Evolutionary conservation across 2,113 vertebrate species (phyloP).

Genomic region (Haemorhous mexicanus): DNA sequence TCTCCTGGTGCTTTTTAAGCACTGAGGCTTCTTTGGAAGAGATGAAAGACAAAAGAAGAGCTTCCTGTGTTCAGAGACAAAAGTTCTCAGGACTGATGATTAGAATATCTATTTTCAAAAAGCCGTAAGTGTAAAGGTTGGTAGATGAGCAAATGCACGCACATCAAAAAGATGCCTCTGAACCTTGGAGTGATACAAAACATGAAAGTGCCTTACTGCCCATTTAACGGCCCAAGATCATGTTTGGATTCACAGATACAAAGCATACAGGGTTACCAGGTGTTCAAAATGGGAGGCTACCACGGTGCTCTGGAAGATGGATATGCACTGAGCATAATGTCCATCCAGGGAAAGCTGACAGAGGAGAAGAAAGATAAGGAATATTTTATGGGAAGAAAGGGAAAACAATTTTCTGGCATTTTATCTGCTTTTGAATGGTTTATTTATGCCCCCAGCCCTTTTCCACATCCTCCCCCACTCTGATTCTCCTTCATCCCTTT

Average conservation of each 20-base stretch:
- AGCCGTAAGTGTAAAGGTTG: background rate
- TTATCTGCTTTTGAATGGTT: background rate
- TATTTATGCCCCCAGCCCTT: background rate
- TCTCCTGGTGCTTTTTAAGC: background rate
- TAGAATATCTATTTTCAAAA: background rate
- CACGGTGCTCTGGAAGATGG: background rate
- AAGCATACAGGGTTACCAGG: background rate
- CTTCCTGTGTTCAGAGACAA: background rate
- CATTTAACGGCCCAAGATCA: background rate
- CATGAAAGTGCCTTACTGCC: background rate
- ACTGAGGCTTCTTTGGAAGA: background rate
- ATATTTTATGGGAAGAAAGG: background rate
- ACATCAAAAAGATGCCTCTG: background rate
- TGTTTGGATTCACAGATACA: background rate
- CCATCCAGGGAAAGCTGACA: background rate
- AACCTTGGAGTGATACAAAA: background rate
- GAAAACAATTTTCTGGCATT: background rate
- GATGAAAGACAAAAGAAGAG: background rate
- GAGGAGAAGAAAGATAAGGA: background rate
- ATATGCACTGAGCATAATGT: background rate
- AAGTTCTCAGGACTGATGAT: background rate
- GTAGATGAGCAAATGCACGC: background rate
- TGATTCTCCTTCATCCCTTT: background rate
- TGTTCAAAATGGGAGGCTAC: background rate
- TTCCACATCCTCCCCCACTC: background rate